phyloP scores from a whole-genome alignment of 2,888 invertebrate genomes.

The Drosophila kokeensis region DNA sequence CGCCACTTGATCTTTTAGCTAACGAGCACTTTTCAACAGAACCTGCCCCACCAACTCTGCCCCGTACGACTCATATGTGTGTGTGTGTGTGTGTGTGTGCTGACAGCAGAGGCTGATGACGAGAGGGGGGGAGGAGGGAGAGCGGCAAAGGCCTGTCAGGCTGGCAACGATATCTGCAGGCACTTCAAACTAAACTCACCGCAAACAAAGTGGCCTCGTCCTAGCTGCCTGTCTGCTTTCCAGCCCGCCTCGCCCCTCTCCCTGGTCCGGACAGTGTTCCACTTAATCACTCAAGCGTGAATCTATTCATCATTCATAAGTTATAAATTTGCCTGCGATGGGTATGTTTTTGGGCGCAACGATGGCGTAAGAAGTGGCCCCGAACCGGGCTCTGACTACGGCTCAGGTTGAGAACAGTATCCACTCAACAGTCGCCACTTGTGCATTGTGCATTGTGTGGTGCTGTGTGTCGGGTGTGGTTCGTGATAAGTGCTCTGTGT shows the following conservation, averaged over 20 bases:
- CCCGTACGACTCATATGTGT: slow-evolving; percentile 7
- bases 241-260: neutral
- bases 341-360: slow-evolving; percentile 65
- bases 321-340: slow-evolving; percentile 78
- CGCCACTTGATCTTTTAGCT: slow-evolving; percentile 77
- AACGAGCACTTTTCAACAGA: slow-evolving; percentile 79
- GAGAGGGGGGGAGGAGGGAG: neutral
- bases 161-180: slow-evolving; percentile 71
- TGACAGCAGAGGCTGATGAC: slow-evolving; percentile 13
- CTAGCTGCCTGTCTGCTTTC: slow-evolving; percentile 34
- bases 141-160: slow-evolving; percentile 33
- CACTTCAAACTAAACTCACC: slow-evolving; percentile 81
- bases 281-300: slow-evolving; percentile 83
- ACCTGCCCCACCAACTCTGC: slow-evolving; percentile 31
- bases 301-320: slow-evolving; percentile 82
- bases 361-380: slow-evolving; percentile 67
- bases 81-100: slow-evolving; percentile 17
- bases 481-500: slow-evolving; percentile 10
- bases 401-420: slow-evolving; percentile 33
- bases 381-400: slow-evolving; percentile 11
- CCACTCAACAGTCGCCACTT: slow-evolving; percentile 50
- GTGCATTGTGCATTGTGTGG: slow-evolving; percentile 56
- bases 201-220: slow-evolving; percentile 80
- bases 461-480: slow-evolving; percentile 8
- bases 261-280: slow-evolving; percentile 56